Evolutionary conservation across 2,113 vertebrate species (phyloP).

Genomic region (Vulpes vulpes): DNA sequence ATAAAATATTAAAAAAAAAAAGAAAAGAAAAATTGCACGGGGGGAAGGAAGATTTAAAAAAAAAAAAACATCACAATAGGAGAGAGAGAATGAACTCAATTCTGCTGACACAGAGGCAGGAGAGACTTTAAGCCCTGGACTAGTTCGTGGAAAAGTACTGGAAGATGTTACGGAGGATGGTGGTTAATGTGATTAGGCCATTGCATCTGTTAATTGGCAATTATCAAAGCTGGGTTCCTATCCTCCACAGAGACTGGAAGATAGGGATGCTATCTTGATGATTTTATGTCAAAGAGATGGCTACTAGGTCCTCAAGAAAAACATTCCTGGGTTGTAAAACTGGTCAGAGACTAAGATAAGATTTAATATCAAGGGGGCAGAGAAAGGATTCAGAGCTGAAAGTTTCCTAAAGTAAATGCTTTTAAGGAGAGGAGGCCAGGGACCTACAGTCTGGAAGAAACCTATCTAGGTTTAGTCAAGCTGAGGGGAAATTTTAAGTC

Average conservation of each 20-base stretch:
- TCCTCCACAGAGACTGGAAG: background rate
- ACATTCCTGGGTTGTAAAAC: background rate
- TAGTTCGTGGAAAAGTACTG: background rate
- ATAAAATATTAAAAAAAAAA: too few species aligned
- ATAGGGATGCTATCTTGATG: background rate
- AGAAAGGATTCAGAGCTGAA: background rate
- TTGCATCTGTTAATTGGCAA: background rate
- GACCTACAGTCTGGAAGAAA: background rate
- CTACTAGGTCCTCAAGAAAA: background rate
- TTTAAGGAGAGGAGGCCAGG: background rate
- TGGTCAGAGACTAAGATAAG: background rate
- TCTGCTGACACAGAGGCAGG: background rate
- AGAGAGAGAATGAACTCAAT: background rate
- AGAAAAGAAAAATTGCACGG: background rate
- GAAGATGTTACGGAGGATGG: background rate
- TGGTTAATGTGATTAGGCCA: background rate
- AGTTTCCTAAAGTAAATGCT: background rate
- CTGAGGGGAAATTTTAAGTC: background rate
- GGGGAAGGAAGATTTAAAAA: background rate
- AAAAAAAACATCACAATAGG: background rate
- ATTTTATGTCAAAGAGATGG: background rate
- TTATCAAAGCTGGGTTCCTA: background rate
- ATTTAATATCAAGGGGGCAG: background rate
- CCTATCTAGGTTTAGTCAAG: background rate
- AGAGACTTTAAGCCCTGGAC: background rate